A percentile compares a stretch with the other conserved stretches of the same genome.
These are phyloP conservation scores for Microctonus hyperodae DNA, from an alignment of 2,888 invertebrate species.

Conservation along the genomic window DNA sequence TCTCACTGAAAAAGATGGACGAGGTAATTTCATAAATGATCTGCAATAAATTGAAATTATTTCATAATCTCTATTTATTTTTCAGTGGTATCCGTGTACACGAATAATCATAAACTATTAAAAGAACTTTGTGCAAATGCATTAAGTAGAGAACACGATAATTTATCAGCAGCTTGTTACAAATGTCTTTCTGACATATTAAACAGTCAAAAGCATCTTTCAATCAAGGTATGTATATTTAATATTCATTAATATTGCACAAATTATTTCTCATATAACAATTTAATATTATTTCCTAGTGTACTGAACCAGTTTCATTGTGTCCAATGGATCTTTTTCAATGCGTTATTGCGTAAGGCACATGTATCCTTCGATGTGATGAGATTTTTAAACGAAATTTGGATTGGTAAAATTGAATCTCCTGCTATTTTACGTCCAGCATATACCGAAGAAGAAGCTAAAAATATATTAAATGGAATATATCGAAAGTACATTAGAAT, in stretches of 20 bases:
- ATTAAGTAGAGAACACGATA: conserved; percentile 35
- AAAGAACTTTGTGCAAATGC: conserved; percentile 32
- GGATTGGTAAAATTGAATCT: background rate
- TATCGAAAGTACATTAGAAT: background rate
- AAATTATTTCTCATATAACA: too few relatives aligned
- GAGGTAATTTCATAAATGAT: background rate
- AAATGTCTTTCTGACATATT: conserved; percentile 41
- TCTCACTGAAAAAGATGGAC: background rate
- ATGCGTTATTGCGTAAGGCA: background rate
- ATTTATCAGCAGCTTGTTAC: conserved; percentile 37
- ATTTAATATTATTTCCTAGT: background rate
- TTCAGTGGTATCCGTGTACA: conserved; percentile 41
- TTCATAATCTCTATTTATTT: background rate
- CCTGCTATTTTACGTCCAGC: background rate
- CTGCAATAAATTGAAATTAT: background rate
- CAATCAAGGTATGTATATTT: background rate
- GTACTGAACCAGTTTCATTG: background rate
- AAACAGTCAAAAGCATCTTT: background rate
- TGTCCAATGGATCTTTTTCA: background rate
- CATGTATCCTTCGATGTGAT: background rate
- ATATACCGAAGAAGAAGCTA: background rate
- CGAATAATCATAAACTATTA: conserved; percentile 30
- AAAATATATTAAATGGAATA: background rate
- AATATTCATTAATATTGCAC: too few relatives aligned
- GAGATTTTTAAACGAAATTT: background rate